phyloP scores from a whole-genome alignment of 1,140 invertebrate species.

The Brevipalpus yothersi region DNA sequence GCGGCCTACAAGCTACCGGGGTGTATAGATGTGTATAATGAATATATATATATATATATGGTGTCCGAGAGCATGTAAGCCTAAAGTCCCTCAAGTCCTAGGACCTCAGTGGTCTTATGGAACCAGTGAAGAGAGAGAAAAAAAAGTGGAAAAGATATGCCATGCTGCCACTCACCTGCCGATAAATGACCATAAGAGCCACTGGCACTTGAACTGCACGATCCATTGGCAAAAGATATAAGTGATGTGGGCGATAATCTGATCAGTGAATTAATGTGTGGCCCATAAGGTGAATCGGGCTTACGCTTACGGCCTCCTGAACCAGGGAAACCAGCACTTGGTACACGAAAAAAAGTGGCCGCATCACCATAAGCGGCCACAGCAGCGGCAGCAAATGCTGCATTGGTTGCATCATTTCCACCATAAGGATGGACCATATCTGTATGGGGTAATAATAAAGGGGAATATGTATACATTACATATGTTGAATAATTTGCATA shows the following conservation, averaged over 20 bases:
- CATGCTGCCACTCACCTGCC: conserved; percentile 30
- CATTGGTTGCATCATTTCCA: not conserved
- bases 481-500: not conserved
- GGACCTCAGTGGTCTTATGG: too few relatives aligned
- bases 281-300: conserved; percentile 78
- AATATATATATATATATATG: too few relatives aligned
- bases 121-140: not conserved
- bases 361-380: not conserved
- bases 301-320: conserved; percentile 47
- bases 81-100: too few relatives aligned
- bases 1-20: too few relatives aligned
- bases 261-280: conserved; percentile 80
- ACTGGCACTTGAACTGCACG: conserved; percentile 29
- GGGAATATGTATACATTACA: not conserved
- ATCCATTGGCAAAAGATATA: conserved; percentile 67
- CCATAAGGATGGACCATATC: not conserved
- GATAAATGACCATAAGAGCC: conserved; percentile 83
- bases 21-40: too few relatives aligned
- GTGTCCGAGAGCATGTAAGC: too few relatives aligned
- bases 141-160: too few relatives aligned
- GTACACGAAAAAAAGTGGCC: conserved; percentile 1
- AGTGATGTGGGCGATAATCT: conserved; percentile 78
- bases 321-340: not conserved
- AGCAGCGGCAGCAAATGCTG: not conserved
- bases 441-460: too few relatives aligned